These are phyloP conservation scores for Polypedilum pembai DNA, from an alignment of 1,140 invertebrate species.

Conservation along the genomic window DNA sequence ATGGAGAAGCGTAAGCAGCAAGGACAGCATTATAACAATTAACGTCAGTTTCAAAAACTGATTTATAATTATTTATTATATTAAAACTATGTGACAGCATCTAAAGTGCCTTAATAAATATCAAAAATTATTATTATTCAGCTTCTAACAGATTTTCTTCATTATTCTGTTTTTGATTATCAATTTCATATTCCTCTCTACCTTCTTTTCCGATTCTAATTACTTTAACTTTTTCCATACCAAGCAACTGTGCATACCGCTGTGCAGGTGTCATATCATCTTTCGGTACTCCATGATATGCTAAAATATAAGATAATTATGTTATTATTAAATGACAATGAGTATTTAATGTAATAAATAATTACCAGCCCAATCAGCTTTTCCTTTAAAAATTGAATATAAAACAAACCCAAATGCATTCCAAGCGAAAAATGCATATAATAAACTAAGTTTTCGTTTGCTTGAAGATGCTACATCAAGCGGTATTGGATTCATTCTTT, in stretches of 20 bases:
- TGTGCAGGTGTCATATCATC: constrained; percentile 33
- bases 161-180: constrained; percentile 31
- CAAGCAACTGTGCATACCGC: constrained; percentile 39
- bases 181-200: constrained; percentile 39
- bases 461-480: constrained; percentile 48
- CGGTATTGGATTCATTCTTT: constrained; percentile 53
- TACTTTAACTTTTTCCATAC: constrained; percentile 42
- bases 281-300: neutral
- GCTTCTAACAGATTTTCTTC: too few species aligned
- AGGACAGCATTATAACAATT: neutral
- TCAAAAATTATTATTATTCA: neutral
- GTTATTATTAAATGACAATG: neutral
- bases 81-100: constrained; percentile 2
- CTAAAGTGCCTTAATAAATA: constrained; percentile 2
- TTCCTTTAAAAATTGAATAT: constrained; percentile 50
- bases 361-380: constrained; percentile 50
- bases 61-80: neutral
- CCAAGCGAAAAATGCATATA: constrained; percentile 54
- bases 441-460: constrained; percentile 52
- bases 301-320: neutral
- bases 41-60: neutral
- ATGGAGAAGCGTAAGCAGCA: constrained; percentile 24
- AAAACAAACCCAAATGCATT: constrained; percentile 55
- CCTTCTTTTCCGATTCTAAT: constrained; percentile 40
- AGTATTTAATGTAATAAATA: neutral